Evolutionary conservation across 2,113 vertebrate genomes (phyloP).

Genomic region (Pelusios castaneus): DNA sequence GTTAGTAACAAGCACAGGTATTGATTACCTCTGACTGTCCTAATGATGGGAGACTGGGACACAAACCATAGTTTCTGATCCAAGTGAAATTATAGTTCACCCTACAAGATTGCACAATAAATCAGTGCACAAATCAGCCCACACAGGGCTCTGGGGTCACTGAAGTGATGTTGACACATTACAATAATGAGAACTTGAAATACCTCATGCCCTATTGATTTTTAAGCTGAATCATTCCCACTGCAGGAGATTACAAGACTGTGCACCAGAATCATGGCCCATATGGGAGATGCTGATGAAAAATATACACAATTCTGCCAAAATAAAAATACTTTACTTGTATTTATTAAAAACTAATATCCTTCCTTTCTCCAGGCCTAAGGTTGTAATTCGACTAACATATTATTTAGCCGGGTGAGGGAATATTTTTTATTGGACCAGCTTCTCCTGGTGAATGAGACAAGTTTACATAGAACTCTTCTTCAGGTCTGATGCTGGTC

Average conservation of each 20-base stretch:
- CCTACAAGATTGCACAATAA: slow-evolving; percentile 84
- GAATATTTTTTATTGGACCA: background rate
- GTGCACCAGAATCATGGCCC: slow-evolving; percentile 71
- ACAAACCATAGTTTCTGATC: slow-evolving; percentile 78
- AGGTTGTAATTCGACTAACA: background rate
- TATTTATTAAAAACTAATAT: slow-evolving; percentile 47
- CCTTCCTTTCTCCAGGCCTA: slow-evolving; percentile 25
- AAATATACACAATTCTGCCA: slow-evolving; percentile 75
- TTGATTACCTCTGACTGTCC: slow-evolving; percentile 77
- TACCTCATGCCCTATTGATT: slow-evolving; percentile 84
- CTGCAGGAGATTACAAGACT: slow-evolving; percentile 80
- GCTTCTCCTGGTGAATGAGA: background rate
- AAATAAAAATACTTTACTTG: slow-evolving; percentile 65
- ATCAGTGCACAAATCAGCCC: slow-evolving; percentile 84
- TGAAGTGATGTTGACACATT: slow-evolving; percentile 83
- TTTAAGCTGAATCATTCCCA: slow-evolving; percentile 81
- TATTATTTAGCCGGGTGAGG: background rate
- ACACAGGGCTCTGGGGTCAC: slow-evolving; percentile 75
- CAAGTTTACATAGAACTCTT: background rate
- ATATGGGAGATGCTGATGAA: slow-evolving; percentile 73
- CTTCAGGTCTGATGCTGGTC: background rate
- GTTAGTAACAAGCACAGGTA: slow-evolving; percentile 75
- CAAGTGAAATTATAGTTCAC: slow-evolving; percentile 84
- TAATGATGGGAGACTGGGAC: slow-evolving; percentile 72
- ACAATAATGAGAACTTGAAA: slow-evolving; percentile 87